Base-by-base conservation (phyloP, 2,888 invertebrate species). In the Aricia artaxerxes region DNA sequence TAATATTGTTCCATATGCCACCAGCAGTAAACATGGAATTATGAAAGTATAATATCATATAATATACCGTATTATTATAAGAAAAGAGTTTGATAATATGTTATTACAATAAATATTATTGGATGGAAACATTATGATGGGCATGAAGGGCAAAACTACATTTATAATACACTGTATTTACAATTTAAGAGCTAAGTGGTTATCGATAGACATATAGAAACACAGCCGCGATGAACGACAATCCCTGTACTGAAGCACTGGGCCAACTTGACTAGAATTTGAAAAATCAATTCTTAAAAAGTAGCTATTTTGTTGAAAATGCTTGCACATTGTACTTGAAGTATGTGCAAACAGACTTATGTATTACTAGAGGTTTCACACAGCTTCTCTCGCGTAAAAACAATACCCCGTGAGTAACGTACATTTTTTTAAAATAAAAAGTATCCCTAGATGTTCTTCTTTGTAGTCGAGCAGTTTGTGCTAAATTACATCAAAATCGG, bases 191-290 rank as follows among this genome's bases (percentile, higher is more conserved):
- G 69, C 69, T 69, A 13, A 13, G 16, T 13, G 35, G 35, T 69
- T 31, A 64, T 31, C 11, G 64, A 31, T 24, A 64, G 31, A 64
- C 1, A 49, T 1, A 2, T 9, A 64, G 11, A 64, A 64, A 31
- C 69, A 69, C 69, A 69, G 69, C 69, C 69, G 35, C 35, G 69
- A 69, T 69, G 69, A 69, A 69, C 69, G 69, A 69, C 69, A 69
- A 69, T 69, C 35, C 69, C 69, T 69, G 69, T 38, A 69, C 69
- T 6, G 2, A 5, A 35, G 35, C 69, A 69, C 69, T 13, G 69
- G 69, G 69, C 69, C 69, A 69, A 69, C 69, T 69, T 35, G 13
- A 69, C 13, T 69, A 69, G 35, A 69, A 38, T 69, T 13, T 35
- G 5, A 69, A 69, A 69, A 38, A 16, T 64, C 31, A 31, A 4